Evolutionary conservation across 2,113 vertebrate genomes (phyloP).

Genomic region (Archilochus colubris): DNA sequence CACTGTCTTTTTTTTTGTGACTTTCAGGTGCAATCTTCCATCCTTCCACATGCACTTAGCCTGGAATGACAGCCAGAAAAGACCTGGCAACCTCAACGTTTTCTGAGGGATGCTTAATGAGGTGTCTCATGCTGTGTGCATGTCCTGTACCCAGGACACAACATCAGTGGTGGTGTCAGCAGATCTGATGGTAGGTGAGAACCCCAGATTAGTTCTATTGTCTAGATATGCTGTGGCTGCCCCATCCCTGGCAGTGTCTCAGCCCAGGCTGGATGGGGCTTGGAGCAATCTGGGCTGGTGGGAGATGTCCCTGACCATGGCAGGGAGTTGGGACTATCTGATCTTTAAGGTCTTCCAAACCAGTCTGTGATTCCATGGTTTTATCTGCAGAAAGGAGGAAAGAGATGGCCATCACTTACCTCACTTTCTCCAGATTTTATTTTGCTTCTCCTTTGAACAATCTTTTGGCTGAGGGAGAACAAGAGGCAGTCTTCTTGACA

Average conservation of each 20-base stretch:
- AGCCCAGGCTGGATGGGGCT: too few relatives aligned
- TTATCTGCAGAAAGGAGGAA: neutral
- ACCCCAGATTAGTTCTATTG: too few relatives aligned
- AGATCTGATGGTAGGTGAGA: neutral
- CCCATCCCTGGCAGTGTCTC: too few relatives aligned
- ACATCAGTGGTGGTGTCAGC: neutral
- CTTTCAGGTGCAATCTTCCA: constrained; percentile 3
- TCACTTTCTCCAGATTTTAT: neutral
- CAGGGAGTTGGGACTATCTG: too few relatives aligned
- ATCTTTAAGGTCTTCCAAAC: too few relatives aligned
- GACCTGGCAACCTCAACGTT: neutral
- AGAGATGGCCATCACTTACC: neutral
- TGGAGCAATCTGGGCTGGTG: too few relatives aligned
- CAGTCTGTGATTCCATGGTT: too few relatives aligned
- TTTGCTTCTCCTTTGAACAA: neutral
- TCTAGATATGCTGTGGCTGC: too few relatives aligned
- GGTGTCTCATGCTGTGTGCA: rapidly evolving
- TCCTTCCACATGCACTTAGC: neutral
- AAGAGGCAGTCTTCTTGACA: neutral
- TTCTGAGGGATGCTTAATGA: neutral
- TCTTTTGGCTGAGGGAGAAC: neutral
- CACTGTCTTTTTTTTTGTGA: neutral
- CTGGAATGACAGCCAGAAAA: constrained; percentile 35
- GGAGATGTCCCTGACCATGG: too few relatives aligned
- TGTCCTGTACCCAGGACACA: neutral